Conservation (phyloP, 2,888 invertebrate genomes). For the Pocota personata region DNA sequence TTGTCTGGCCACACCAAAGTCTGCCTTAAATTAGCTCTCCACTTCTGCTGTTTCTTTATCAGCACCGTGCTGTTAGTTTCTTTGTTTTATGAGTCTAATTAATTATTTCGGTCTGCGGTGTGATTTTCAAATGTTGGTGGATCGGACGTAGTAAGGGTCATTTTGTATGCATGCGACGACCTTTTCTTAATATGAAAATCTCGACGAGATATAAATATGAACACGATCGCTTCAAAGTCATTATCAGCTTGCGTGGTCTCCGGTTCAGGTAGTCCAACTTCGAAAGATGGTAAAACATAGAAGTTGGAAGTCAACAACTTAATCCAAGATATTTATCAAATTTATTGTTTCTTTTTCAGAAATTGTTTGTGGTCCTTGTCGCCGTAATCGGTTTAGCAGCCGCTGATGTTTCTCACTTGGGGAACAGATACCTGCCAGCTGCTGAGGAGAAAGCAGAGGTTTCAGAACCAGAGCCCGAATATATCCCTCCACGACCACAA, state of each 20-base stretch:
- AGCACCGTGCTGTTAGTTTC: neutral
- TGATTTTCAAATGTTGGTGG: conserved; percentile 13
- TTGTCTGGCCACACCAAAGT: neutral
- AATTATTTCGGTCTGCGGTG: conserved; percentile 35
- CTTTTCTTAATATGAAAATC: conserved; percentile 28
- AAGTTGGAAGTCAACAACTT: neutral
- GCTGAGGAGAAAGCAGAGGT: conserved; percentile 11
- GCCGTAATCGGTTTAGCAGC: conserved; percentile 40
- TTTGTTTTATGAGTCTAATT: conserved; percentile 45
- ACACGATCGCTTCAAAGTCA: conserved; percentile 47
- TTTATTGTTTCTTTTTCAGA: conserved; percentile 22
- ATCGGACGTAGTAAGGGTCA: conserved; percentile 42
- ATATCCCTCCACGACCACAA: conserved; percentile 17
- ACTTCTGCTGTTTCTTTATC: neutral
- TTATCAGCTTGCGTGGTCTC: conserved; percentile 55
- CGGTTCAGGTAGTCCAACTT: conserved; percentile 30
- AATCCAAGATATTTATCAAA: neutral
- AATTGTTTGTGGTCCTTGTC: conserved; percentile 58
- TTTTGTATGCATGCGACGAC: conserved; percentile 52
- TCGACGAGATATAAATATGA: conserved; percentile 64
- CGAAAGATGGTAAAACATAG: conserved; percentile 43
- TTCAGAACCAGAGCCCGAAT: neutral
- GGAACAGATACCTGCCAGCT: conserved; percentile 45
- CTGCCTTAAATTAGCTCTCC: conserved; percentile 11
- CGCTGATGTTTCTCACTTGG: conserved; percentile 65